Evolutionary conservation across 2,113 vertebrate genomes (phyloP).

Genomic region (Ancistrus triradiatus): DNA sequence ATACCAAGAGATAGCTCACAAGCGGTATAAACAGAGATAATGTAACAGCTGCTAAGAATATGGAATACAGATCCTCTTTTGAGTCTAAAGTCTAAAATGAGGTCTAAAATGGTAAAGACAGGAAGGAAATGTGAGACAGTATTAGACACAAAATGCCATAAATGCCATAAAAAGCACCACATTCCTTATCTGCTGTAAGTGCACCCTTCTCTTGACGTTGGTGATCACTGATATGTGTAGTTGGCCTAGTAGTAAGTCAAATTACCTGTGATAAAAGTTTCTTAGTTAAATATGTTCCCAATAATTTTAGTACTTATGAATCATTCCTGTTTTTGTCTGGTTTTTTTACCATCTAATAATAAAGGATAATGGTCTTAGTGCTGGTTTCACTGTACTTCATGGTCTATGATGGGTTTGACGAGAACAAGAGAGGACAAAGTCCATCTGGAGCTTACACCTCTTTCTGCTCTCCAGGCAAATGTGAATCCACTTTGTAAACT

Average conservation of each 20-base stretch:
- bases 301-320: no score
- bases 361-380: no score
- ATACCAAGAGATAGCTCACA: neutral
- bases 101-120: neutral
- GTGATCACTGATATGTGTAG: no score
- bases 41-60: neutral
- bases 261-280: no score
- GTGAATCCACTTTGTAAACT: conserved; percentile 37
- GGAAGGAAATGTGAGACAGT: neutral
- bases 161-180: no score
- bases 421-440: neutral
- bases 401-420: neutral
- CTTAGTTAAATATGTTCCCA: no score
- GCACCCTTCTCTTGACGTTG: no score
- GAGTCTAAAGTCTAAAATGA: neutral
- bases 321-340: no score
- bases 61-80: neutral
- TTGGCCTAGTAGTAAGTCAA: no score
- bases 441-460: conserved; percentile 16
- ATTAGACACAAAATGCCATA: no score
- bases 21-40: neutral
- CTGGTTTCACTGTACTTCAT: neutral
- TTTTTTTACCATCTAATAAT: neutral
- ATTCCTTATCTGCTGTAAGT: no score
- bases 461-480: conserved; percentile 16